Base-by-base conservation (phyloP, 2,113 vertebrate genomes). In the Oxygymnocypris stewartii region DNA sequence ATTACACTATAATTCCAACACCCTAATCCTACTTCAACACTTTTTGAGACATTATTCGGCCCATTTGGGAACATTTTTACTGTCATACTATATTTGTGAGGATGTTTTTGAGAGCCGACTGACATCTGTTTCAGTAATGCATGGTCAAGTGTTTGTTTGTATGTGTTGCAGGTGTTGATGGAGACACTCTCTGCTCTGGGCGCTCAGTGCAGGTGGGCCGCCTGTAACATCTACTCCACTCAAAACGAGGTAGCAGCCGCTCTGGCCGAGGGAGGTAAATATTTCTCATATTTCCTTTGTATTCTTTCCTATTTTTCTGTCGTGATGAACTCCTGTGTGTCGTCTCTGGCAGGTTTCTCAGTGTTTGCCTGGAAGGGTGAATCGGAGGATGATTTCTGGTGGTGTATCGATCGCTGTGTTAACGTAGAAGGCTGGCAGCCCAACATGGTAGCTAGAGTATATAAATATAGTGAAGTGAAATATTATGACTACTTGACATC, bases 301-400 rank as follows among this genome's bases (percentile, higher is more conserved):
- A 0, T 42, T 31, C 7, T 25, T 31, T 23, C 44, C 11, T 40
- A 1, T 16, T 85, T 87, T 76, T 75, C 77, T 47, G 54, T 84
- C 87, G 69, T 75, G 74, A 23, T 85, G 18, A 7, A 6, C 2
- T 51, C 9, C 14, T 7, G 14, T 23, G 28, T 69, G 14, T 40
- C 20, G 13, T 82, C 61, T 63, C 14, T 88, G 71, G 37, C 89
- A 97, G 98, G 98, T 28, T 97, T 99, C 93, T 97, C 96, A 0
- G 98, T 99, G 57, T 99, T 99, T 86, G 97, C 98, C 14, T 99
- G 98, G 98, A 99, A 99, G 91, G 98, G 98, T 7, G 98, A 99
- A 76, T 99, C 98, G 0, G 98, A 99, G 92, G 98, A 99, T 10
- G 98, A 99, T 90, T 99, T 99, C 93, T 99, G 98, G 98, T 99